Evolutionary conservation across 2,113 vertebrate genomes (phyloP), one percentile per base, ranked within the genome.

Genomic region (Oryzias celebensis): DNA sequence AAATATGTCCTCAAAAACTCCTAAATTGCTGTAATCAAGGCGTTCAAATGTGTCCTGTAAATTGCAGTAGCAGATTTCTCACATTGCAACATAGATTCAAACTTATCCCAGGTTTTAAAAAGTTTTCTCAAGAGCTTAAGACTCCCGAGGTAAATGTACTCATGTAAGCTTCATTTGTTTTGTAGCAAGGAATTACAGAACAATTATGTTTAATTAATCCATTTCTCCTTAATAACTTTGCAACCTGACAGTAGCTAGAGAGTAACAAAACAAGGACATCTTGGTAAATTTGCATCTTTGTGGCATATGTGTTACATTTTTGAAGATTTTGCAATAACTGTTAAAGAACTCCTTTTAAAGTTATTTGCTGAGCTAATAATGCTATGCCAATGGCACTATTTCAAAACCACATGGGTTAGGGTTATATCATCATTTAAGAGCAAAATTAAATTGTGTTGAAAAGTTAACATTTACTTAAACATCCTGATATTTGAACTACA

Each of bases 101-200:
- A 71, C 59, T 60, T 67, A 59, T 56, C 15, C 47, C 52, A 45
- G 46, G 18, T 36, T 67, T 70, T 51, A 51, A 65, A 36, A 71
- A 81, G 65, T 45, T 63, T 43, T 65, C 64, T 65, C 52, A 53
- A 54, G 67, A 51, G 56, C 65, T 18, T 5, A 42, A 23, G 69
- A 61, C 52, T 77, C 82, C 78, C 73, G 31, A 52, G 80, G 56
- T 48, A 58, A 45, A 49, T 56, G 42, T 42, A 50, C 52, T 52
- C 72, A 72, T 72, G 72, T 61, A 72, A 68, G 70, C 62, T 54
- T 62, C 46, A 65, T 59, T 71, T 5, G 3, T 31, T 31, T 43
- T 22, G 42, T 53, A 53, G 46, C 28, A 44, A 53, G 61, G 8
- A 23, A 78, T 78, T 55, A 60, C 17, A 44, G 17, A 20, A 15